Base-by-base conservation (phyloP, 2,113 vertebrate genomes). In the Tragulus kanchil region DNA sequence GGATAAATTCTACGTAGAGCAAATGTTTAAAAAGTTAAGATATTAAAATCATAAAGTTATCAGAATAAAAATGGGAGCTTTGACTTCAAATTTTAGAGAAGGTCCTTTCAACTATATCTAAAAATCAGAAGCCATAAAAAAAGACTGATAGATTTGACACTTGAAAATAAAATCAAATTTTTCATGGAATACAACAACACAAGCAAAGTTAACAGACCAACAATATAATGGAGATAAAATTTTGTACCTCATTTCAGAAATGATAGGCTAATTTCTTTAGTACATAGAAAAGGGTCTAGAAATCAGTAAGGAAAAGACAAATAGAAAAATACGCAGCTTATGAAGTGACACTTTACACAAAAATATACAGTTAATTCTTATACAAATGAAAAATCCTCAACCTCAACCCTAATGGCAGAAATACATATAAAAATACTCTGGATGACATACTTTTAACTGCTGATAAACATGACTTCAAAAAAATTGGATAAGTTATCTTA, bases 311-410 rank as follows among this genome's bases (percentile, higher is more conserved):
- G 36, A 86, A 89, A 90, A 62, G 36, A 67, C 7, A 13, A 89
- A 67, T 0, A 19, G 54, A 73, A 92, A 94, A 89, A 62, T 67
- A 26, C 73, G 1, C 3, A 52, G 50, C 71, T 75, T 79, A 61
- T 58, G 8, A 84, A 78, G 6, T 23, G 26, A 78, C 4, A 48
- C 17, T 62, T 85, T 45, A 73, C 0, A 58, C n/a, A 52, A 67
- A 92, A 82, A 88, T 23, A 81, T 11, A 82, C 9, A 81, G 17
- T n/a, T 73, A 26, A 17, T 59, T 15, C 3, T 73, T 78, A 77
- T 26, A 75, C 21, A 93, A 85, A 67, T 59, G 25, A 89, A 96
- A 95, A 92, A 54, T 52, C 28, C 8, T 87, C 28, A 89, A 67
- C 0, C 8, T 93, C 78, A 73, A 58, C 58, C 31, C 26, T 62